phyloP scores from a whole-genome alignment of 2,797 vertebrate genomes.

The Sebastes wilsoni region DNA sequence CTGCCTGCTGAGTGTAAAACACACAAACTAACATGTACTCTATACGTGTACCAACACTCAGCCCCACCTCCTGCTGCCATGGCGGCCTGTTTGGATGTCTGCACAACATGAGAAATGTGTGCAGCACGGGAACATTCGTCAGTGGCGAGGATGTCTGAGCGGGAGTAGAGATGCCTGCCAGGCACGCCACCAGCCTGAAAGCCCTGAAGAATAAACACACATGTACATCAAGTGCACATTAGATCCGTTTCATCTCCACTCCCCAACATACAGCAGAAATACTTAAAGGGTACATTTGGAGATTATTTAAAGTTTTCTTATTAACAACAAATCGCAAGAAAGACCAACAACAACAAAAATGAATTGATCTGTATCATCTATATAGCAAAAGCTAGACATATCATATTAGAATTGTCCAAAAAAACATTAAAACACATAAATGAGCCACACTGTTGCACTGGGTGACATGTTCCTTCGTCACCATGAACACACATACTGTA shows the following conservation, averaged over 20 bases:
- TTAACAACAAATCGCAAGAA: neutral
- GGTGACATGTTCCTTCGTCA: neutral
- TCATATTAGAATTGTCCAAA: neutral
- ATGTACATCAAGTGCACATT: neutral
- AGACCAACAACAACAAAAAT: neutral
- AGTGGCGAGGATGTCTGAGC: conserved; percentile 83
- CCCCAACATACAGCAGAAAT: neutral
- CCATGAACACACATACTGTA: neutral
- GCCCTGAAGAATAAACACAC: conserved; percentile 31
- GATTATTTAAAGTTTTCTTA: neutral
- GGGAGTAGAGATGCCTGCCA: conserved; percentile 81
- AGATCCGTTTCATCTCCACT: neutral
- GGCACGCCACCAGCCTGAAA: conserved; percentile 73
- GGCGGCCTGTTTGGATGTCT: conserved; percentile 77
- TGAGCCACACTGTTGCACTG: neutral
- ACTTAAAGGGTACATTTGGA: neutral
- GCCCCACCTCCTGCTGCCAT: conserved; percentile 80
- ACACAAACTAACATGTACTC: neutral
- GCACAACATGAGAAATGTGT: conserved; percentile 74
- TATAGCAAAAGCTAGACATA: neutral
- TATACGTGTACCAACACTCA: neutral
- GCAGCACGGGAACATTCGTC: conserved; percentile 75
- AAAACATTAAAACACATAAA: neutral
- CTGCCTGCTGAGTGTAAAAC: conserved; percentile 2
- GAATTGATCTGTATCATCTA: neutral